Percentiles rank a stretch among this genome's conserved stretches.
phyloP scores from a whole-genome alignment of 2,797 vertebrate species.

The Okamejei kenojei region DNA sequence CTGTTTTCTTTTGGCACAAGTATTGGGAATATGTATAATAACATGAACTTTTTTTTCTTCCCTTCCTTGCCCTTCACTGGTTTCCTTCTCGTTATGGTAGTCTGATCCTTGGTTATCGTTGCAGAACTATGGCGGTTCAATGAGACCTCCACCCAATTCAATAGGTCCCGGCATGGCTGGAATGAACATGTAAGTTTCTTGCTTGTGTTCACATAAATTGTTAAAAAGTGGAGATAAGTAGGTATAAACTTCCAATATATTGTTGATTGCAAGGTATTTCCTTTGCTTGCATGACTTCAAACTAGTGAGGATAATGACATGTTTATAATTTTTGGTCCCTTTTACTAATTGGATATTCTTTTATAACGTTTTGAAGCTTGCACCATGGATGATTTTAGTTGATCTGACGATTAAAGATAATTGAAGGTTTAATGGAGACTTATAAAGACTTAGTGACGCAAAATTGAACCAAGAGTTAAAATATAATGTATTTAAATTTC shows the following conservation, averaged over 20 bases:
- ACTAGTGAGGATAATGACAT: background rate
- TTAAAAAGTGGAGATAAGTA: background rate
- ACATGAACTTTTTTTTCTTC: slow-evolving; percentile 47
- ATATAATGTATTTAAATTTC: slow-evolving; percentile 30
- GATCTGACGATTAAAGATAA: background rate
- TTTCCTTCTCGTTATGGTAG: slow-evolving; percentile 53
- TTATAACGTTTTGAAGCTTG: background rate
- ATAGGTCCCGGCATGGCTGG: slow-evolving; percentile 95
- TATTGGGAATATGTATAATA: background rate
- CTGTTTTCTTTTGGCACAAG: background rate
- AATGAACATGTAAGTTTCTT: slow-evolving; percentile 86
- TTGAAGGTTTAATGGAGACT: background rate
- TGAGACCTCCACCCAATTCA: slow-evolving; percentile 97
- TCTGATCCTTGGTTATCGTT: slow-evolving; percentile 71
- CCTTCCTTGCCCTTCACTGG: slow-evolving; percentile 44
- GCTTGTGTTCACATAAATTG: slow-evolving; percentile 3
- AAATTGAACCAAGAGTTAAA: background rate
- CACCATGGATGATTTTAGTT: background rate
- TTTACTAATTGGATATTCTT: slow-evolving; percentile 35
- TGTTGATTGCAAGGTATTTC: background rate
- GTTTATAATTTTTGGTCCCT: background rate
- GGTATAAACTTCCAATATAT: background rate
- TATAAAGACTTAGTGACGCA: background rate
- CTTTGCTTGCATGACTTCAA: background rate
- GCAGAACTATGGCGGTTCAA: slow-evolving; percentile 94